A percentile compares a stretch with the other conserved stretches of the same genome.
Evolutionary conservation across 2,888 invertebrate species (phyloP).

Genomic region (Aleiodes testaceus): DNA sequence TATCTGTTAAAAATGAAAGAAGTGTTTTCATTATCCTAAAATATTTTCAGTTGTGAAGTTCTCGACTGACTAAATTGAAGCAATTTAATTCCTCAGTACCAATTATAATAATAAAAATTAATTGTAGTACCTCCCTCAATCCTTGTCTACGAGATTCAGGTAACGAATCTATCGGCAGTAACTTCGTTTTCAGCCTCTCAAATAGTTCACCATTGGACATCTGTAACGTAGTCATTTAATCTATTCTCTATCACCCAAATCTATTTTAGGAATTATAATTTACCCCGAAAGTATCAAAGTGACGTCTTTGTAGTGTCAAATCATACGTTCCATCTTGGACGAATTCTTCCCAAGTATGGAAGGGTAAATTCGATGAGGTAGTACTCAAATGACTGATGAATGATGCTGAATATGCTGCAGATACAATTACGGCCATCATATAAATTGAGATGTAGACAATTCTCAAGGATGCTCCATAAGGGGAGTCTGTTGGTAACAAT

Average conservation of each 20-base stretch:
- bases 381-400: slow-evolving; percentile 52
- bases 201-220: slow-evolving; percentile 49
- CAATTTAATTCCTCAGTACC: no score
- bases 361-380: slow-evolving; percentile 54
- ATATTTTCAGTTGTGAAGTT: no score
- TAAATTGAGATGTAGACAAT: slow-evolving; percentile 58
- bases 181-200: slow-evolving; percentile 46
- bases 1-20: not conserved
- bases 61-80: not conserved
- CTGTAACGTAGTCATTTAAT: not conserved
- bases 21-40: not conserved
- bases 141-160: slow-evolving; percentile 52
- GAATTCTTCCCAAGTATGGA: no score
- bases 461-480: slow-evolving; percentile 53
- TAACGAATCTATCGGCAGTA: slow-evolving; percentile 52
- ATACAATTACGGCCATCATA: slow-evolving; percentile 44
- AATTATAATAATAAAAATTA: not conserved
- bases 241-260: no score
- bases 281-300: slow-evolving; percentile 41
- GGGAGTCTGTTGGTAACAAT: slow-evolving; percentile 53
- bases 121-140: slow-evolving; percentile 54
- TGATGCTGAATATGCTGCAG: slow-evolving; percentile 50
- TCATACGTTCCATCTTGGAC: slow-evolving; percentile 59
- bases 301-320: slow-evolving; percentile 57
- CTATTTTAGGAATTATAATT: no score